Evolutionary conservation across 2,113 vertebrate species (phyloP).

Genomic region (Pelodiscus sinensis): DNA sequence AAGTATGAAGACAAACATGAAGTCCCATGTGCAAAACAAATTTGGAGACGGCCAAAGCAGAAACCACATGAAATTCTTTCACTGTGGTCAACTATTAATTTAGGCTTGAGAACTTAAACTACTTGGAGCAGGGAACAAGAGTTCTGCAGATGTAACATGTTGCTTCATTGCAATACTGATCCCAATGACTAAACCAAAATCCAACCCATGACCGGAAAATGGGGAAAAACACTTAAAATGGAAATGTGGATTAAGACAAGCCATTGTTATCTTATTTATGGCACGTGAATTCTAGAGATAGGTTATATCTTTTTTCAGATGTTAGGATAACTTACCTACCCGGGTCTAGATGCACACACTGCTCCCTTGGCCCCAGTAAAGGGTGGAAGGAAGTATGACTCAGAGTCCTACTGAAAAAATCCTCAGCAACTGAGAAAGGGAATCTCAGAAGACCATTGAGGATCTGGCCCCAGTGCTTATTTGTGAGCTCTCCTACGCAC

Average conservation of each 20-base stretch:
- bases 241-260: background rate
- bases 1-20: background rate
- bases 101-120: background rate
- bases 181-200: background rate
- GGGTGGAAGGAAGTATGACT: background rate
- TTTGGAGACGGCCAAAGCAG: background rate
- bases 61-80: background rate
- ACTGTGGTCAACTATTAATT: background rate
- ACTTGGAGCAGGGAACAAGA: background rate
- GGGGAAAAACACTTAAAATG: background rate
- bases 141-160: background rate
- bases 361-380: background rate
- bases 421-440: background rate
- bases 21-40: background rate
- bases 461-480: background rate
- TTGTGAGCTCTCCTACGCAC: background rate
- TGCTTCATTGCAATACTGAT: background rate
- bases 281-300: background rate
- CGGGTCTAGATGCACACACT: background rate
- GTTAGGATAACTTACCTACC: background rate
- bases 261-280: rapidly evolving
- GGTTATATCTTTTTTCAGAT: background rate
- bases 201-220: background rate
- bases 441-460: background rate
- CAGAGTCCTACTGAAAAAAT: background rate